Evolutionary conservation across 2,888 invertebrate species (phyloP).

Genomic region (Encarsia formosa): DNA sequence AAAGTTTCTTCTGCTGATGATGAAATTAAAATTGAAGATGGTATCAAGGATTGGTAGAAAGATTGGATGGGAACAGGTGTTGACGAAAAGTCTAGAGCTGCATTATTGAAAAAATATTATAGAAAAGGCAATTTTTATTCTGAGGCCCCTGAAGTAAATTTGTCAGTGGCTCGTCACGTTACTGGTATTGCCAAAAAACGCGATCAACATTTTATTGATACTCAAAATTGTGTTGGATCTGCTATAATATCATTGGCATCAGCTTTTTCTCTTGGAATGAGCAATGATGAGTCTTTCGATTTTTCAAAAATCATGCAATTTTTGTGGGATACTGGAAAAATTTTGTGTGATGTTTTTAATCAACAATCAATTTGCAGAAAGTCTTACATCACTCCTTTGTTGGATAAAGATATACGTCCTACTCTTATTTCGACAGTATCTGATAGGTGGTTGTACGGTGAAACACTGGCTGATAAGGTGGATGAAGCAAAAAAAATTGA

Average conservation of each 20-base stretch:
- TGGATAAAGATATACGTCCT: constrained; percentile 12
- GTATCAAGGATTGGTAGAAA: constrained; percentile 7
- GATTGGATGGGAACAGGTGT: background rate
- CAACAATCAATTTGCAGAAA: constrained; percentile 7
- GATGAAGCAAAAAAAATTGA: constrained; percentile 17
- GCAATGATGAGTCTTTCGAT: background rate
- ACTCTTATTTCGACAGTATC: constrained; percentile 15
- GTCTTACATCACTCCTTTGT: constrained; percentile 14
- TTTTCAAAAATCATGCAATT: background rate
- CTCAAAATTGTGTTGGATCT: background rate
- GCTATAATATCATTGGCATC: background rate
- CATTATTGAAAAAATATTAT: constrained; percentile 1
- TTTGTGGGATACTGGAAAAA: background rate
- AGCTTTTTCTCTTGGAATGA: background rate
- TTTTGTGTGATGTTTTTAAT: background rate
- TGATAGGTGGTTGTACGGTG: constrained; percentile 18
- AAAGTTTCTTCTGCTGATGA: background rate
- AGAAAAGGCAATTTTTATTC: background rate
- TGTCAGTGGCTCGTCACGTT: background rate
- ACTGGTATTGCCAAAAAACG: background rate
- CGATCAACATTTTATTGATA: background rate
- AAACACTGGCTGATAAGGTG: constrained; percentile 6
- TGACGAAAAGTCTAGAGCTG: background rate
- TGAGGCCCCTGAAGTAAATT: background rate
- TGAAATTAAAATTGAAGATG: constrained; percentile 2